These are phyloP conservation scores for Tragelaphus buxtoni DNA, from an alignment of 2,113 vertebrate genomes.

Conservation along the genomic window DNA sequence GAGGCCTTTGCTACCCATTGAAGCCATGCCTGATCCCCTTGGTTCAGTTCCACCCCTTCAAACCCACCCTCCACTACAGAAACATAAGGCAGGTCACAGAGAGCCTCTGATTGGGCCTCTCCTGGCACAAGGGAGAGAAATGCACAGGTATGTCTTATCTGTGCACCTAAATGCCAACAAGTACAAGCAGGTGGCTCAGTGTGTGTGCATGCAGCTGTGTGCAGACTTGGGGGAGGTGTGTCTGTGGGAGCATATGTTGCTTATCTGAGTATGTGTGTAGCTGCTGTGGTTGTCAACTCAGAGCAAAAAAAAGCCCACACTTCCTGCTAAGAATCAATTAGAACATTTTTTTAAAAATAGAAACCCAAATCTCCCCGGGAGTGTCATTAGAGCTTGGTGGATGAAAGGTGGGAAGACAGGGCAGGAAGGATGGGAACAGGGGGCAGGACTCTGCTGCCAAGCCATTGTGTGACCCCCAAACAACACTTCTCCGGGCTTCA, in stretches of 20 bases:
- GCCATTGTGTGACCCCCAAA: not conserved
- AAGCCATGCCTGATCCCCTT: not conserved
- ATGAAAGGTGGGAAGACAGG: not conserved
- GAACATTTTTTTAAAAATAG: not conserved
- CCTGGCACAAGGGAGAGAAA: not conserved
- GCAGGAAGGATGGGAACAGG: not conserved
- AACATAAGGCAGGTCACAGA: not conserved
- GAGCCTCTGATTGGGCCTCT: not conserved
- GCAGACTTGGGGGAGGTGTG: not conserved
- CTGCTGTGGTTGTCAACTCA: slow-evolving; percentile 25
- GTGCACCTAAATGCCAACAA: not conserved
- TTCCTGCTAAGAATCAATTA: slow-evolving; percentile 49
- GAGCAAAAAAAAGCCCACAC: slow-evolving; percentile 31
- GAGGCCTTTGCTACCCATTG: not conserved
- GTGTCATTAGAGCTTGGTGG: not conserved
- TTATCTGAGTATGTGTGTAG: not conserved
- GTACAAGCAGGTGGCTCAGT: not conserved
- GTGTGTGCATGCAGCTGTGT: not conserved
- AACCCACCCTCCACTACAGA: not conserved
- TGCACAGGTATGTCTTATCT: not conserved
- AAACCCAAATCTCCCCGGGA: not conserved
- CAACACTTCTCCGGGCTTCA: not conserved
- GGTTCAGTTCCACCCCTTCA: not conserved
- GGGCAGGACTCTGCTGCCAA: not conserved
- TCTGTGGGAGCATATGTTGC: not conserved